Conservation (phyloP, 2,113 vertebrate species). For the Nanorana parkeri region DNA sequence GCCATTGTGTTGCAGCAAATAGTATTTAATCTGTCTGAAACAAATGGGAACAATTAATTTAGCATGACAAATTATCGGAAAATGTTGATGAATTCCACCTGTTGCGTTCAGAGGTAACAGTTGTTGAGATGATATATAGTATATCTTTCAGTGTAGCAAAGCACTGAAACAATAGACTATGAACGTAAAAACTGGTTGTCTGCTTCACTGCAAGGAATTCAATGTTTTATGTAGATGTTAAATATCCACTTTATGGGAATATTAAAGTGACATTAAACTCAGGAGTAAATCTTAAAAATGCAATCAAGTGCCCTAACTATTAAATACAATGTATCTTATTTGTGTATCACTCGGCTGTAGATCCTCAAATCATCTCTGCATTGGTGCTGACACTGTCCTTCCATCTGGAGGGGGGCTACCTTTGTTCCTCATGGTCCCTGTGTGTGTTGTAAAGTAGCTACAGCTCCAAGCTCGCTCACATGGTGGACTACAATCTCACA, state of each 20-base stretch:
- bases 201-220: slow-evolving; percentile 21
- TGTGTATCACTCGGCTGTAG: no score
- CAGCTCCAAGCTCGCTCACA: no score
- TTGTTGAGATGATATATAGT: slow-evolving; percentile 37
- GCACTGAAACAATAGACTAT: slow-evolving; percentile 1
- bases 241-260: not conserved
- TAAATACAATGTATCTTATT: no score
- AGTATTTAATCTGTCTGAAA: slow-evolving; percentile 19
- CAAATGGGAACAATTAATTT: slow-evolving; percentile 45
- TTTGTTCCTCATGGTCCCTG: no score
- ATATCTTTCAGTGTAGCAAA: not conserved
- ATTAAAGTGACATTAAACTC: not conserved
- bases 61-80: slow-evolving; percentile 18
- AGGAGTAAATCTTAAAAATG: no score
- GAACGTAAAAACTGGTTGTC: slow-evolving; percentile 9
- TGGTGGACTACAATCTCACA: no score
- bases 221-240: not conserved
- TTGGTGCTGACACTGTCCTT: no score
- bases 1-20: slow-evolving; percentile 6
- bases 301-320: no score
- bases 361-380: no score
- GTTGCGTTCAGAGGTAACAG: slow-evolving; percentile 3
- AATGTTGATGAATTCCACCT: slow-evolving; percentile 30
- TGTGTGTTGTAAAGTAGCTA: no score
- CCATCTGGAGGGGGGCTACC: no score